Percentiles rank a stretch among this genome's conserved stretches.
phyloP scores from a whole-genome alignment of 2,113 vertebrate species.

The Tachuris rubrigastra region DNA sequence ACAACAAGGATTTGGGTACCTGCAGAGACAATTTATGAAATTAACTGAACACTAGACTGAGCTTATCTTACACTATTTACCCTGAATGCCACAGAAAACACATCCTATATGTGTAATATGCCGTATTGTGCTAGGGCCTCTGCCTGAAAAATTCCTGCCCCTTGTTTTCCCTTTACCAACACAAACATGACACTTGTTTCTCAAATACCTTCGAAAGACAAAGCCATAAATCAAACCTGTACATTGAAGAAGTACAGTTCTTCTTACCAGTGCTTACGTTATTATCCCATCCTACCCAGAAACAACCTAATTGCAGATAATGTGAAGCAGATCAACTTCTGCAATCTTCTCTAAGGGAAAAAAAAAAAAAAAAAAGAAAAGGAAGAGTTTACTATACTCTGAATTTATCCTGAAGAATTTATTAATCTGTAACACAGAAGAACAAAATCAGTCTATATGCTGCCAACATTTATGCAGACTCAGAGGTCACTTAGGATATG shows the following conservation, averaged over 20 bases:
- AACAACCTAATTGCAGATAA: conserved; percentile 40
- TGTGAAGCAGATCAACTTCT: conserved; percentile 48
- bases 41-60: neutral
- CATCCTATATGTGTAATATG: neutral
- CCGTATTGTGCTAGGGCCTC: neutral
- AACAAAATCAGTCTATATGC: neutral
- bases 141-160: neutral
- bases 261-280: neutral
- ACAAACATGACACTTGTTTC: neutral
- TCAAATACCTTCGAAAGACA: neutral
- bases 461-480: neutral
- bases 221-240: neutral
- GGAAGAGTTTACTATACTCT: neutral
- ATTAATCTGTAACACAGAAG: neutral
- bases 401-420: neutral
- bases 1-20: neutral
- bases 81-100: neutral
- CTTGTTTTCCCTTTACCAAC: neutral
- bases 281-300: conserved; percentile 16
- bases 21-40: neutral
- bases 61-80: neutral
- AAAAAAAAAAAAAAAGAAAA: neutral
- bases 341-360: neutral
- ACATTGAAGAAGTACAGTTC: neutral
- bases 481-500: neutral